Conservation (phyloP, 2,888 invertebrate species). For the Drosophila kanekoi region DNA sequence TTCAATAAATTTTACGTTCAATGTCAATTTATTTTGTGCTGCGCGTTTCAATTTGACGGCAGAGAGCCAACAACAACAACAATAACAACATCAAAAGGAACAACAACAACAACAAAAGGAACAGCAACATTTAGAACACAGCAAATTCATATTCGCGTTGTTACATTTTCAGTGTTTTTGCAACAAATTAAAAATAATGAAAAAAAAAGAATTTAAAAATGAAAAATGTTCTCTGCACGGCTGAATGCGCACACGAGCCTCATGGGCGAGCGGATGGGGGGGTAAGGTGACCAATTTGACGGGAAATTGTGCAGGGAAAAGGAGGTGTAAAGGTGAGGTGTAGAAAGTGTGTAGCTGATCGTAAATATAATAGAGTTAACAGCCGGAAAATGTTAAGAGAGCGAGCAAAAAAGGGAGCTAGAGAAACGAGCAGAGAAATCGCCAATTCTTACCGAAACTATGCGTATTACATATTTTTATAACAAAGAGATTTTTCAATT, state of each 20-base stretch:
- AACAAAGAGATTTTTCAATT: background rate
- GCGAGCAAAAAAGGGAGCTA: background rate
- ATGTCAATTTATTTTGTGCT: conserved; percentile 74
- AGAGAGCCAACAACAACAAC: conserved; percentile 33
- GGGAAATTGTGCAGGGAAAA: conserved; percentile 3
- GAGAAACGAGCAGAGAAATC: background rate
- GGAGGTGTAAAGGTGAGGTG: too few relatives aligned
- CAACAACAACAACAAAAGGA: conserved; percentile 30
- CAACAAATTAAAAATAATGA: conserved; percentile 62
- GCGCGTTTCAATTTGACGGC: conserved; percentile 74
- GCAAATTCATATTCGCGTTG: conserved; percentile 48
- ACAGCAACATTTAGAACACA: conserved; percentile 12
- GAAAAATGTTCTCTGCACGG: conserved; percentile 62
- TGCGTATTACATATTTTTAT: background rate
- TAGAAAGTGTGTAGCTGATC: background rate
- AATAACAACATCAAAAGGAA: too few relatives aligned
- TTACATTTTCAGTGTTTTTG: conserved; percentile 57
- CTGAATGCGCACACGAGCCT: conserved; percentile 47
- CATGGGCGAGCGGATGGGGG: conserved; percentile 21
- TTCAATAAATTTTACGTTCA: conserved; percentile 76
- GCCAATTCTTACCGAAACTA: background rate
- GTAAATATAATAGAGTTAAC: background rate
- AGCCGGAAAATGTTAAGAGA: background rate
- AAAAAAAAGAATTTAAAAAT: conserved; percentile 39
- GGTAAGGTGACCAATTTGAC: background rate